phyloP scores from a whole-genome alignment of 2,113 vertebrate species.

The Orcinus orca region DNA sequence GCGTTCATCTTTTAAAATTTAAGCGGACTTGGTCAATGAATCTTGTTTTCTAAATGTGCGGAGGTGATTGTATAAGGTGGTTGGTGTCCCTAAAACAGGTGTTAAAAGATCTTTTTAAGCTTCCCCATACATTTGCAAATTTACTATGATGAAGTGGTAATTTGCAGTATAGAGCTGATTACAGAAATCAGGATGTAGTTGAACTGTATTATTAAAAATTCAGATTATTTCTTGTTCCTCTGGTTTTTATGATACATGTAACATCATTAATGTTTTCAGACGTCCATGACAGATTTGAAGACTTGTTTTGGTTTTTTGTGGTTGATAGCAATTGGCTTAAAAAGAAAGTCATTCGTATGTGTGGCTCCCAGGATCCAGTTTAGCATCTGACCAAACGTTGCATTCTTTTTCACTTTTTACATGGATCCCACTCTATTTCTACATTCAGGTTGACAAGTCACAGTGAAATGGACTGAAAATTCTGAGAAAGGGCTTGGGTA shows the following conservation, averaged over 20 bases:
- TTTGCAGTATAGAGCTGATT: constrained; percentile 63
- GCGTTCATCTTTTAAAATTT: constrained; percentile 63
- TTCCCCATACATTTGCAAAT: constrained; percentile 42
- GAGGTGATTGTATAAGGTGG: neutral
- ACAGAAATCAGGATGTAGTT: constrained; percentile 57
- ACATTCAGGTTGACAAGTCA: neutral
- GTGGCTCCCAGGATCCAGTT: neutral
- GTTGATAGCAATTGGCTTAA: constrained; percentile 15
- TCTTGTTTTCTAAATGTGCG: constrained; percentile 50
- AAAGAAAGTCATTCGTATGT: neutral
- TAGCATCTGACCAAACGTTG: constrained; percentile 7
- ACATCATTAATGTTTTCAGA: constrained; percentile 33
- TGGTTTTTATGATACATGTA: neutral
- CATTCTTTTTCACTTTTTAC: constrained; percentile 2
- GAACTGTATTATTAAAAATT: constrained; percentile 51
- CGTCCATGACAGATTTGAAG: constrained; percentile 26
- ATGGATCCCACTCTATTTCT: neutral
- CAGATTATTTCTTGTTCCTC: constrained; percentile 32
- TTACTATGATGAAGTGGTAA: constrained; percentile 53
- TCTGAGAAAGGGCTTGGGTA: neutral
- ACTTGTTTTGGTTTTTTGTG: constrained; percentile 16
- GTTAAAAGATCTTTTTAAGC: constrained; percentile 52
- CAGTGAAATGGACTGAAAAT: neutral
- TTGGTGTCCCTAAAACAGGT: constrained; percentile 63
- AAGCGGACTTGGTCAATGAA: constrained; percentile 56